Evolutionary conservation across 2,888 invertebrate species (phyloP).

Genomic region (Calliphora vomitoria): DNA sequence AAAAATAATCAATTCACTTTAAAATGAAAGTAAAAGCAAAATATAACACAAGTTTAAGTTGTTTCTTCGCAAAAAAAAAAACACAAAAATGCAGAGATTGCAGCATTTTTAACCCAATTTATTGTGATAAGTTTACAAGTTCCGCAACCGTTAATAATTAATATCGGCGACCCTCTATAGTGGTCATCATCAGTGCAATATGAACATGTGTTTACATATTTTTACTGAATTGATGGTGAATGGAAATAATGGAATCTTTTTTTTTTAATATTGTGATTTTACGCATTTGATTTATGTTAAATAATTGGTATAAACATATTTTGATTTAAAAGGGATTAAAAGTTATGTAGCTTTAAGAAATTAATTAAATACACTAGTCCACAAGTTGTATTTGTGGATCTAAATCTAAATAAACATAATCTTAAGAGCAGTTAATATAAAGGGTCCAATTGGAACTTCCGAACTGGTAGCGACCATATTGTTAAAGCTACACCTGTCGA

Average conservation of each 20-base stretch:
- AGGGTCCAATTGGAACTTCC: too few relatives aligned
- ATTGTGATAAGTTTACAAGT: constrained; percentile 6
- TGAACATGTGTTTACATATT: background rate
- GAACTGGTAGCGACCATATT: too few relatives aligned
- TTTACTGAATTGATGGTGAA: background rate
- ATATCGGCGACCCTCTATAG: background rate
- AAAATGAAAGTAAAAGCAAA: constrained; percentile 45
- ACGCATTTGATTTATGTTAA: too few relatives aligned
- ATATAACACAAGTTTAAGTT: background rate
- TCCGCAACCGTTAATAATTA: background rate
- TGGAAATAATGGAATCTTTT: background rate
- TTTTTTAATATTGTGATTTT: background rate
- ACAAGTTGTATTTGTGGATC: too few relatives aligned
- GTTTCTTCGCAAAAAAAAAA: too few relatives aligned
- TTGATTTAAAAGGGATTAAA: too few relatives aligned
- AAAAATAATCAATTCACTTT: constrained; percentile 37
- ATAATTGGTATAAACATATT: too few relatives aligned
- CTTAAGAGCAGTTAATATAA: too few relatives aligned
- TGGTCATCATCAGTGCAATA: background rate
- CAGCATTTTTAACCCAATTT: constrained; percentile 26
- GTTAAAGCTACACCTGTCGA: too few relatives aligned
- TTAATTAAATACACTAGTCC: too few relatives aligned
- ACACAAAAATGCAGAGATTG: background rate
- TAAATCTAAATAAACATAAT: too few relatives aligned
- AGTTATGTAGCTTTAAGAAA: too few relatives aligned